phyloP scores from a whole-genome alignment of 2,888 invertebrate genomes.

The Elmis aenea region DNA sequence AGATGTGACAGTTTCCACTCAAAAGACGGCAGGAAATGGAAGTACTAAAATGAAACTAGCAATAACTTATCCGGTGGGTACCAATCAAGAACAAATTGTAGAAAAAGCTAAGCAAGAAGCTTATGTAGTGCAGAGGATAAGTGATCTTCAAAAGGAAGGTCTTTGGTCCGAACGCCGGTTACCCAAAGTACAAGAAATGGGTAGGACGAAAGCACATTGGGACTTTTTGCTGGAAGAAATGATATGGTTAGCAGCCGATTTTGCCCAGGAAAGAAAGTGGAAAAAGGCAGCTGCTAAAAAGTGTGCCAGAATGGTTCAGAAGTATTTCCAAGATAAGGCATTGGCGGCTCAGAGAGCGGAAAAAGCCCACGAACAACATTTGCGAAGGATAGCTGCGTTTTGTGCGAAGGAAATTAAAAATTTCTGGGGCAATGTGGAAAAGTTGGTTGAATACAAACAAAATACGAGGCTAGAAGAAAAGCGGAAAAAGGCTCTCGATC shows the following conservation, averaged over 20 bases:
- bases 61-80: constrained; percentile 21
- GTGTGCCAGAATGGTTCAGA: constrained; percentile 86
- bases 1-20: constrained; percentile 36
- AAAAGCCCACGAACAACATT: constrained; percentile 82
- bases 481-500: constrained; percentile 89
- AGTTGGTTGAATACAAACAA: constrained; percentile 92
- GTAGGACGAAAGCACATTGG: constrained; percentile 92
- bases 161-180: constrained; percentile 88
- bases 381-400: constrained; percentile 81
- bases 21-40: constrained; percentile 8
- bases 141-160: constrained; percentile 88
- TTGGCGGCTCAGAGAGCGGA: constrained; percentile 84
- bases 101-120: constrained; percentile 91
- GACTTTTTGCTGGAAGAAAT: constrained; percentile 98
- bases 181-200: constrained; percentile 88
- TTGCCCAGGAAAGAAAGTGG: constrained; percentile 96
- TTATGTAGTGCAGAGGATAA: constrained; percentile 86
- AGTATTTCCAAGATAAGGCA: constrained; percentile 87
- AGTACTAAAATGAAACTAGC: constrained; percentile 20
- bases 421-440: constrained; percentile 96
- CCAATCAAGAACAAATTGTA: constrained; percentile 70
- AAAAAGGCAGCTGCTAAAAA: constrained; percentile 94
- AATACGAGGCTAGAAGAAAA: constrained; percentile 90
- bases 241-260: constrained; percentile 97
- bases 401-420: constrained; percentile 90